A percentile compares a stretch with the other conserved stretches of the same genome.
Evolutionary conservation across 1,140 invertebrate species (phyloP).

Genomic region (Palaemon carinicauda): DNA sequence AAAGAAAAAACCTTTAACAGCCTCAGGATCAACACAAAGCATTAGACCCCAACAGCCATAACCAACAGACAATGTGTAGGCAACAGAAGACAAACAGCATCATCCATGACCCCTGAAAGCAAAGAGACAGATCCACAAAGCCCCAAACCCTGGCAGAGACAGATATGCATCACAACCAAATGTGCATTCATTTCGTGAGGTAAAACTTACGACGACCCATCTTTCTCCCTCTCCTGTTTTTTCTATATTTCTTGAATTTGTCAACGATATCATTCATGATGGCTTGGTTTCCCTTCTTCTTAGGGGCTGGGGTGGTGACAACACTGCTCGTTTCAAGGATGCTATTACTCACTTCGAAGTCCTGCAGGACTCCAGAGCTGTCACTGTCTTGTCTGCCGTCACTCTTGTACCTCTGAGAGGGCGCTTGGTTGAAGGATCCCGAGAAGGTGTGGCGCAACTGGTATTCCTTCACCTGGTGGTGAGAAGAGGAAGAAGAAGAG

Average conservation of each 20-base stretch:
- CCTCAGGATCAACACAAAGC: too few species aligned
- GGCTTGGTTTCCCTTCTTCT: not conserved
- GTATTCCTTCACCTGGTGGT: slow-evolving; percentile 22
- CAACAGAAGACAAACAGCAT: too few species aligned
- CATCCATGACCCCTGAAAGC: too few species aligned
- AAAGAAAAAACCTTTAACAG: too few species aligned
- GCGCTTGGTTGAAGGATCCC: not conserved
- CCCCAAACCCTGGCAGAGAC: not conserved
- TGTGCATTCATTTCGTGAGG: not conserved
- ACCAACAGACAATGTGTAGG: not conserved
- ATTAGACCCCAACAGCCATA: not conserved
- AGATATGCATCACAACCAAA: not conserved
- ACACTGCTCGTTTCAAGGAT: slow-evolving; percentile 1
- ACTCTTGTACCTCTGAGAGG: not conserved
- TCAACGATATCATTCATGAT: slow-evolving; percentile 45
- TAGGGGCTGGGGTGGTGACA: not conserved
- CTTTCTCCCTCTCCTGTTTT: slow-evolving; percentile 55
- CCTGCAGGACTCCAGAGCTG: not conserved
- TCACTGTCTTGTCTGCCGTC: not conserved
- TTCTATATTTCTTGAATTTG: slow-evolving; percentile 50
- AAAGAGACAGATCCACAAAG: too few species aligned
- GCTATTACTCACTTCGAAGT: slow-evolving; percentile 33
- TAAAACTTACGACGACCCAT: slow-evolving; percentile 45
- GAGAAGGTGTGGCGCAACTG: slow-evolving; percentile 13
- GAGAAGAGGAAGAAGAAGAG: not conserved